Conservation (phyloP, 2,797 vertebrate genomes). For the Peromyscus eremicus region DNA sequence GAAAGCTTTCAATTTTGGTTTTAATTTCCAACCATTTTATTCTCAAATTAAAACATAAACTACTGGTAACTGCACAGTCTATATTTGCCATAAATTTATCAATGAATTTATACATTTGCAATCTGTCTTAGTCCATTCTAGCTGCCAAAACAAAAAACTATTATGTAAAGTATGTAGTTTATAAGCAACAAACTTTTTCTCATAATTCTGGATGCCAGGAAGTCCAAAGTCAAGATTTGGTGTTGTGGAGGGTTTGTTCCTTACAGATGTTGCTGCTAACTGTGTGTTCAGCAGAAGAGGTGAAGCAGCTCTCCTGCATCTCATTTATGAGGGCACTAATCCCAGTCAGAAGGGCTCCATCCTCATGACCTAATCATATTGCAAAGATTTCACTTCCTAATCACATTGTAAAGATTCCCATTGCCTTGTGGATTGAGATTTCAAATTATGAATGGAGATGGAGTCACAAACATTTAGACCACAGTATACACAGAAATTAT, state of each 20-base stretch:
- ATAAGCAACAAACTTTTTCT: neutral
- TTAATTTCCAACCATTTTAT: constrained; percentile 18
- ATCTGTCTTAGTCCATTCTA: neutral
- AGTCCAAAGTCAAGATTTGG: neutral
- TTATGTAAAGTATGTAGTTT: neutral
- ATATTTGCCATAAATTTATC: neutral
- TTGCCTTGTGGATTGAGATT: neutral
- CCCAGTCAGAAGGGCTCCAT: neutral
- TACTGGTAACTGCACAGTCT: neutral
- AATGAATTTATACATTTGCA: neutral
- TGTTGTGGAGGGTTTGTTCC: neutral
- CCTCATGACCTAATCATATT: neutral
- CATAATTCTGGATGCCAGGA: neutral
- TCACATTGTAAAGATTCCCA: neutral
- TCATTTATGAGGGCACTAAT: neutral
- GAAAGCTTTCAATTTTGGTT: constrained; percentile 44
- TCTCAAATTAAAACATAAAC: constrained; percentile 46
- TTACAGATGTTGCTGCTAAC: too few relatives aligned
- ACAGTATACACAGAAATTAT: neutral
- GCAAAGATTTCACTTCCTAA: neutral
- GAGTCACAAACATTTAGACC: neutral
- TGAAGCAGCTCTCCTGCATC: neutral
- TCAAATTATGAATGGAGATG: neutral
- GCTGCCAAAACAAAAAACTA: neutral
- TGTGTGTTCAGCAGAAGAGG: rapidly evolving